phyloP scores from a whole-genome alignment of 2,797 vertebrate species.

The Sphenopsis melanotis region DNA sequence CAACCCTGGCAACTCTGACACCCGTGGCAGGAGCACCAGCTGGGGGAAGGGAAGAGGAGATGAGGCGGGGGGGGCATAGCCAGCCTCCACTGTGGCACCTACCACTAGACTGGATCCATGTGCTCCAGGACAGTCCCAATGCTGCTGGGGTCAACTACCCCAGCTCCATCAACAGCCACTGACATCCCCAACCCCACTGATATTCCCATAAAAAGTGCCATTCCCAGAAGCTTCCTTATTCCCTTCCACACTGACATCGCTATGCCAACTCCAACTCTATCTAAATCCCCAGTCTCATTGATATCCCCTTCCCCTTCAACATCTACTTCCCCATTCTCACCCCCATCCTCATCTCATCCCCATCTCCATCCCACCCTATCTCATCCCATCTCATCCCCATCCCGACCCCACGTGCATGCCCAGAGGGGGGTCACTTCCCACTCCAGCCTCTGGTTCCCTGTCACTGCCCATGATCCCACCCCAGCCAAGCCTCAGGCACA shows the following conservation, averaged over 20 bases:
- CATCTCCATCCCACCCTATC: neutral
- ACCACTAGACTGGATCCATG: neutral
- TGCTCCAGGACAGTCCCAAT: neutral
- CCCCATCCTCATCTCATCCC: neutral
- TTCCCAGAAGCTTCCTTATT: neutral
- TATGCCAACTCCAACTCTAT: neutral
- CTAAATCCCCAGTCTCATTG: neutral
- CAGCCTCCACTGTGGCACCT: neutral
- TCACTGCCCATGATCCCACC: neutral
- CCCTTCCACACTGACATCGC: neutral
- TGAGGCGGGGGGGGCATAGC: neutral
- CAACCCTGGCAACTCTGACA: conserved; percentile 82
- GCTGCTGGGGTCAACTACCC: neutral
- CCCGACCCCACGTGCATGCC: rapidly evolving
- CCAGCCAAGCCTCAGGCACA: rapidly evolving
- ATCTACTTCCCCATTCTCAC: neutral
- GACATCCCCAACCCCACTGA: neutral
- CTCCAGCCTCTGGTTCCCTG: rapidly evolving
- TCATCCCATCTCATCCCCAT: neutral
- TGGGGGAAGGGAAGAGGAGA: neutral
- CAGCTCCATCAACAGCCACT: neutral
- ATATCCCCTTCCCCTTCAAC: neutral
- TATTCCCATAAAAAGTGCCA: neutral
- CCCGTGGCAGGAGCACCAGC: conserved; percentile 82
- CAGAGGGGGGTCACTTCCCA: neutral